These are phyloP conservation scores for Unio pictorum DNA, from an alignment of 2,888 invertebrate genomes.

Conservation along the genomic window DNA sequence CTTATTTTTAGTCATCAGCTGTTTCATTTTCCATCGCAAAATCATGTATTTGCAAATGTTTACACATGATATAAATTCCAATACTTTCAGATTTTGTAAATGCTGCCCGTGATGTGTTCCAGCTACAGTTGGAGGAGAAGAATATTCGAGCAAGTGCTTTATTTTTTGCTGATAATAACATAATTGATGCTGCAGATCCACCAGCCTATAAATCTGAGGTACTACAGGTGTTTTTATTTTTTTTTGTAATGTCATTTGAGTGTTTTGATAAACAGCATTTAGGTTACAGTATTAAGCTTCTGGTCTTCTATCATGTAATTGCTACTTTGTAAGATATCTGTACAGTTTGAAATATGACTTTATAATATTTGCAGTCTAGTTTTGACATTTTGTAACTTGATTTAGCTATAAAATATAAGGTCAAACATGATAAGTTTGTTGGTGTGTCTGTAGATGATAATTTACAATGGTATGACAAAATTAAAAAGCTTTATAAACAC, in stretches of 20 bases:
- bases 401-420: too few relatives aligned
- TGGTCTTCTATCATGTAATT: too few relatives aligned
- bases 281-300: too few relatives aligned
- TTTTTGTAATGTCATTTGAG: neutral
- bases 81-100: constrained; percentile 58
- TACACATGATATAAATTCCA: neutral
- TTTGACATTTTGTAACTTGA: too few relatives aligned
- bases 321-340: neutral
- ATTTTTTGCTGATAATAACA: constrained; percentile 40
- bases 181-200: constrained; percentile 41
- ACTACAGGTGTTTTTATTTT: neutral
- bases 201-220: constrained; percentile 45
- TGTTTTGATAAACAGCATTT: too few relatives aligned
- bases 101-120: constrained; percentile 56
- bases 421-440: too few relatives aligned
- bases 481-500: too few relatives aligned
- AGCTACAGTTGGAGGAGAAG: constrained; percentile 46
- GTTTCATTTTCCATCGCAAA: too few relatives aligned
- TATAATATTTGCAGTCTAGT: neutral
- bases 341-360: neutral
- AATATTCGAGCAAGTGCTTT: constrained; percentile 41
- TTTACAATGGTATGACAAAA: too few relatives aligned
- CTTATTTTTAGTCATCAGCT: too few relatives aligned
- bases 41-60: too few relatives aligned
- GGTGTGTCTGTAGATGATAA: too few relatives aligned